Conservation (phyloP, 2,797 vertebrate species). For the Aplochiton taeniatus region DNA sequence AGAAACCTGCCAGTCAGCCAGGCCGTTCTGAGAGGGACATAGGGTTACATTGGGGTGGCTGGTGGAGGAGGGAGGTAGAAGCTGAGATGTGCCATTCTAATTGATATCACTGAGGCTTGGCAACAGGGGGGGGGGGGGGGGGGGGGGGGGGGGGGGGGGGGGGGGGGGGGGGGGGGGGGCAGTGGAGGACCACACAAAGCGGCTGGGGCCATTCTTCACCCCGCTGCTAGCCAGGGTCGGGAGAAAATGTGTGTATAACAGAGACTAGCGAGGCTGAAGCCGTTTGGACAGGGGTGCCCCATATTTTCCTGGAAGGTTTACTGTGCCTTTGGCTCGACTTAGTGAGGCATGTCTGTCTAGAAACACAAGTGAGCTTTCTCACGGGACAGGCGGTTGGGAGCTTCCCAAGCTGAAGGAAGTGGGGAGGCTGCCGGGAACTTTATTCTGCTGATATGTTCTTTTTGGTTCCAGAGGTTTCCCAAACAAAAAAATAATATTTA, state of each 20-base stretch:
- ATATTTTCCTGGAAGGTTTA: slow-evolving; percentile 58
- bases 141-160: slow-evolving; percentile 1
- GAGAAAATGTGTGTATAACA: slow-evolving; percentile 56
- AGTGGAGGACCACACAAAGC: slow-evolving; percentile 17
- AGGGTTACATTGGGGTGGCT: slow-evolving; percentile 9
- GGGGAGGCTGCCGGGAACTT: slow-evolving; percentile 57
- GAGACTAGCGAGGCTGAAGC: slow-evolving; percentile 54
- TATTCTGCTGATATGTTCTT: slow-evolving; percentile 70
- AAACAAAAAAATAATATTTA: background rate
- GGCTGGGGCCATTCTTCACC: slow-evolving; percentile 30
- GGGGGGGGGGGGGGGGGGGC: slow-evolving; percentile 10
- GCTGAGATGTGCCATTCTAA: slow-evolving; percentile 16
- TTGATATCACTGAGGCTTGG: slow-evolving; percentile 12
- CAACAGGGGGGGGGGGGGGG: slow-evolving; percentile 18
- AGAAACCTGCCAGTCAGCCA: slow-evolving; percentile 33
- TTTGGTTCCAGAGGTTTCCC: slow-evolving; percentile 45
- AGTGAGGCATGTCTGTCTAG: slow-evolving; percentile 69
- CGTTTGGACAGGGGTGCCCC: slow-evolving; percentile 68
- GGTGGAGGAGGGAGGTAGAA: slow-evolving; percentile 7
- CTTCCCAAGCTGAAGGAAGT: slow-evolving; percentile 57
- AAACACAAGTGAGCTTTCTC: slow-evolving; percentile 70
- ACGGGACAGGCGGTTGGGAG: slow-evolving; percentile 49
- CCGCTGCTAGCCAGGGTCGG: slow-evolving; percentile 36
- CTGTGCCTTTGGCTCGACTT: slow-evolving; percentile 72
- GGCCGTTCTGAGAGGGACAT: slow-evolving; percentile 19